Evolutionary conservation across 1,140 invertebrate genomes (phyloP).

Genomic region (Varroa destructor): DNA sequence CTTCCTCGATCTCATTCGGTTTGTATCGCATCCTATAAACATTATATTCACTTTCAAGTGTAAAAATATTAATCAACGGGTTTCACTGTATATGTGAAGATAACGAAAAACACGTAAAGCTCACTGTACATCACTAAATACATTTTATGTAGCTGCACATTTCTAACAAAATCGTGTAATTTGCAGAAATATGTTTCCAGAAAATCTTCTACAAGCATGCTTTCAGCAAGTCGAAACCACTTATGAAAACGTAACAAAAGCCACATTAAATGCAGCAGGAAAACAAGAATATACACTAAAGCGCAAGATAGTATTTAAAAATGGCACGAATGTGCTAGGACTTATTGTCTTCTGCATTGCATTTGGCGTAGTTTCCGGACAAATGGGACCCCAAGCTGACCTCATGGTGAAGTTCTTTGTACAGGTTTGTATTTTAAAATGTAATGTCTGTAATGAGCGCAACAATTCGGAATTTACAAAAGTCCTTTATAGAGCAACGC

Average conservation of each 20-base stretch:
- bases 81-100: slow-evolving; percentile 18
- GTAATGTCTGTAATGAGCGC: no score
- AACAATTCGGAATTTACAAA: no score
- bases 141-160: slow-evolving; percentile 10
- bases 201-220: slow-evolving; percentile 45
- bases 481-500: no score
- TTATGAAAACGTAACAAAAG: slow-evolving; percentile 33
- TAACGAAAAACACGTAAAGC: background rate
- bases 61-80: background rate
- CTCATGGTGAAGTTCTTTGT: slow-evolving; percentile 41
- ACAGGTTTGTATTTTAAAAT: background rate
- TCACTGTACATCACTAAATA: background rate
- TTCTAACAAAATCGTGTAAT: background rate
- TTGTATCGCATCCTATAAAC: slow-evolving; percentile 3
- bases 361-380: slow-evolving; percentile 40
- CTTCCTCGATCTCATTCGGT: slow-evolving; percentile 50
- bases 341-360: slow-evolving; percentile 40
- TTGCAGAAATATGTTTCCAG: slow-evolving; percentile 46
- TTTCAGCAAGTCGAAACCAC: slow-evolving; percentile 39
- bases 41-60: background rate
- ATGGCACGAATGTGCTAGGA: slow-evolving; percentile 36
- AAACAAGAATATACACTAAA: background rate
- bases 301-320: slow-evolving; percentile 31
- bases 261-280: slow-evolving; percentile 25
- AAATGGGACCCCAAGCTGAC: slow-evolving; percentile 38